Base-by-base conservation (phyloP, 64 coral and sea anemone species). In the Trachythela sp. region DNA sequence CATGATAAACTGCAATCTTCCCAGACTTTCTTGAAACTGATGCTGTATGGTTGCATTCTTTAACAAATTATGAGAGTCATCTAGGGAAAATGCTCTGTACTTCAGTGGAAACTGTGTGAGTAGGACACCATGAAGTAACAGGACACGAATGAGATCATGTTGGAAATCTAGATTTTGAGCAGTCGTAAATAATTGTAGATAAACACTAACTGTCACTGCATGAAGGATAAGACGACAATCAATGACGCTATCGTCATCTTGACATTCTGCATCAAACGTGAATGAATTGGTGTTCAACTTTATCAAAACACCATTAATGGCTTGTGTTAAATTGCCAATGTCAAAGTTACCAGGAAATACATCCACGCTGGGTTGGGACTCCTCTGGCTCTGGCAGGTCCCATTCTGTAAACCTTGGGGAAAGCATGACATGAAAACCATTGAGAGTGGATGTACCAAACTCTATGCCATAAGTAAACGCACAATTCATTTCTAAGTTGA, bases 391-490 rank as follows among this genome's bases (percentile, higher is more conserved):
- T 42, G 17, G 3, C 8, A 6, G 26, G 4, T 77, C 36, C 91
- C 93, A 39, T 86, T 26, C 32, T 29, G 24, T 51, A 94, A 87
- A 4, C 0, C 0, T 2, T 1, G 2, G 36, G 85, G 90, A 1
- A 0, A 83, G 76, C 59, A 89, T 40, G 33, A 50, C 22, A 51
- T 92, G 91, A 14, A 87, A 92, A 48, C 93, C 93, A 37, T 83
- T 86, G 8, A 85, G 86, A 36, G 87, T 91, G n/a, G 90, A 83
- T 13, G 90, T 71, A n/a, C 59, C 48, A 70, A 92, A 92, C 8
- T 94, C 83, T 49, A 94, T 92, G 18, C 87, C 90, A 20, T 84
- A 85, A 26, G 91, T 92, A 24, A 89, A 94, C 13, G 91, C 93
- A 87, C 93, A 94, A 48, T 89, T 94, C 24, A 94, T 77, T 45